A percentile compares a stretch with the other conserved stretches of the same genome.
Conservation (phyloP, 2,113 vertebrate species). For the Anguilla japonica region DNA sequence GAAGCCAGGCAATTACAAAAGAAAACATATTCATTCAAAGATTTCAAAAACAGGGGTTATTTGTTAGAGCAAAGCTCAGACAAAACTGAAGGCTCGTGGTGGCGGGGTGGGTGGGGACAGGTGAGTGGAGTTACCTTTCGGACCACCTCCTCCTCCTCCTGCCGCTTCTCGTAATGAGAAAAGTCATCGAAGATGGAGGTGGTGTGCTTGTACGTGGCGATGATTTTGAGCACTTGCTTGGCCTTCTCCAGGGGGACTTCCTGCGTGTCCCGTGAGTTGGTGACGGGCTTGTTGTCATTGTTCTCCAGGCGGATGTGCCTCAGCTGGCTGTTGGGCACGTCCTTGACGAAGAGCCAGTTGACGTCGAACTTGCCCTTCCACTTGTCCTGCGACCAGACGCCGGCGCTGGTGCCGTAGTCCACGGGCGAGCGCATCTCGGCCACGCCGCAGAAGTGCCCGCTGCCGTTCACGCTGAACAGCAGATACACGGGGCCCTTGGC, state of each 20-base stretch:
- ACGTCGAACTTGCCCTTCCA: conserved; percentile 99
- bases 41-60: not conserved
- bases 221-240: conserved; percentile 81
- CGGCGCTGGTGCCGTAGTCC: conserved; percentile 96
- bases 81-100: not conserved
- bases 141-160: conserved; percentile 93
- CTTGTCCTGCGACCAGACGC: conserved; percentile 99
- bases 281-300: conserved; percentile 98
- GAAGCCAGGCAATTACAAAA: not conserved
- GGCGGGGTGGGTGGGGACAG: not conserved
- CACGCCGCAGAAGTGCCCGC: conserved; percentile 96
- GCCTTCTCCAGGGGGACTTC: conserved; percentile 89
- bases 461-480: conserved; percentile 94
- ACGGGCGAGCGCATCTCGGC: conserved; percentile 97
- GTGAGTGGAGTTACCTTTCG: conserved; percentile 79
- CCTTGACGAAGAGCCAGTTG: conserved; percentile 98
- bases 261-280: conserved; percentile 98
- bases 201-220: conserved; percentile 81
- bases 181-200: conserved; percentile 88
- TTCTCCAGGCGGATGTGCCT: conserved; percentile 98
- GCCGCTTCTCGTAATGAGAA: conserved; percentile 92
- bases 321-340: conserved; percentile 96
- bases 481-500: conserved; percentile 78
- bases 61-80: not conserved
- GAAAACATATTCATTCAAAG: not conserved